Evolutionary conservation across 1,140 invertebrate genomes (phyloP).

Genomic region (Drosophila cardini): DNA sequence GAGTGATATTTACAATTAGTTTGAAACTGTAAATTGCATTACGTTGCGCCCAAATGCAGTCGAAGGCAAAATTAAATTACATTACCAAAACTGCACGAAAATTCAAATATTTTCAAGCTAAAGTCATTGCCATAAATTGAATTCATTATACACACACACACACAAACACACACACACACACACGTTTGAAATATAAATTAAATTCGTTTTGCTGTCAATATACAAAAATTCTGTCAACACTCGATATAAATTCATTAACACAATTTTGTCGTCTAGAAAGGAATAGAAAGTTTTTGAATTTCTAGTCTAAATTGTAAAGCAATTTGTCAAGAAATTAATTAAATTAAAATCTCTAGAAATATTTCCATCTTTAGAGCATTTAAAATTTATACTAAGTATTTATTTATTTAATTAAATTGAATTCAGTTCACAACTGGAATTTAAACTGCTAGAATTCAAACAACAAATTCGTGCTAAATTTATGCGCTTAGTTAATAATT

Average conservation of each 20-base stretch:
- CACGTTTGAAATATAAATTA: constrained; percentile 6
- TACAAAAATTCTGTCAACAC: not conserved
- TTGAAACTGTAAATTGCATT: constrained; percentile 70
- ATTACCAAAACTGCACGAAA: constrained; percentile 9
- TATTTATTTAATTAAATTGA: too few species aligned
- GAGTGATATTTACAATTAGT: constrained; percentile 68
- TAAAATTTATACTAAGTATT: too few species aligned
- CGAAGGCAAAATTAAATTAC: constrained; percentile 54
- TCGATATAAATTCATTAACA: not conserved
- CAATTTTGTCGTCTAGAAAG: too few species aligned
- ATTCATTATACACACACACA: constrained; percentile 14
- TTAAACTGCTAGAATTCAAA: too few species aligned
- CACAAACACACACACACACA: not conserved
- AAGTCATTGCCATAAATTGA: constrained; percentile 41
- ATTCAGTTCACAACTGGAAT: too few species aligned
- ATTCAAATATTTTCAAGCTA: constrained; percentile 49
- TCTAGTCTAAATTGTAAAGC: too few species aligned
- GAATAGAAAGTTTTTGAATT: too few species aligned
- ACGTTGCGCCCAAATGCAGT: constrained; percentile 41
- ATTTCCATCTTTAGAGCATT: too few species aligned
- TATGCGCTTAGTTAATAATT: too few species aligned
- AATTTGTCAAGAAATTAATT: too few species aligned
- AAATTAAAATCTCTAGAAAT: too few species aligned
- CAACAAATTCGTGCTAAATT: too few species aligned
- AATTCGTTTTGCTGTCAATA: not conserved